Evolutionary conservation across 1,140 invertebrate genomes (phyloP).

Genomic region (Drosophila pectinifera): DNA sequence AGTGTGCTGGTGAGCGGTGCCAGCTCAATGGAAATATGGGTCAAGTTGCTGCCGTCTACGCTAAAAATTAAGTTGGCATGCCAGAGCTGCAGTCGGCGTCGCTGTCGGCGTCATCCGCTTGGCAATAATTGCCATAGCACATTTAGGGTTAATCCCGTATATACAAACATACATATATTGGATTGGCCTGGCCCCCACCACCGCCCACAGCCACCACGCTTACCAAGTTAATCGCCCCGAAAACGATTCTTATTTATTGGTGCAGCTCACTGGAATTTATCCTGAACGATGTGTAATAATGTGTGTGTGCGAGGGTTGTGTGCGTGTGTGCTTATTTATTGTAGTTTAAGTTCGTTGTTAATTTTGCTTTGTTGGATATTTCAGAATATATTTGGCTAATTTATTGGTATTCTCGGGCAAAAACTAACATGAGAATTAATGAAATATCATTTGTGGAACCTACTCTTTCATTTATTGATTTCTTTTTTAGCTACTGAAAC

Average conservation of each 20-base stretch:
- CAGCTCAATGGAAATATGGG: constrained; percentile 77
- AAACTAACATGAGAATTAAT: not conserved
- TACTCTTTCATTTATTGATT: not conserved
- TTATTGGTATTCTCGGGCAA: too few species aligned
- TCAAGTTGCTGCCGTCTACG: constrained; percentile 81
- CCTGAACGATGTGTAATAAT: constrained; percentile 25
- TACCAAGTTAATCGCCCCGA: constrained; percentile 40
- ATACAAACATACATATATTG: constrained; percentile 52
- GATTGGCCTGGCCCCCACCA: not conserved
- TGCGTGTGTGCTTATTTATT: constrained; percentile 13
- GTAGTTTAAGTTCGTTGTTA: constrained; percentile 16
- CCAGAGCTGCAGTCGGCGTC: constrained; percentile 42
- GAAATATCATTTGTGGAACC: not conserved
- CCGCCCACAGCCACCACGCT: not conserved
- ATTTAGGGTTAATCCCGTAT: constrained; percentile 77
- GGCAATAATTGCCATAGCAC: constrained; percentile 78
- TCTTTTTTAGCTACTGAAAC: not conserved
- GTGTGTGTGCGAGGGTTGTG: not conserved
- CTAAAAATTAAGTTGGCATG: constrained; percentile 75
- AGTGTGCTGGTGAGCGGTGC: constrained; percentile 41
- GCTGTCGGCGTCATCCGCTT: constrained; percentile 55
- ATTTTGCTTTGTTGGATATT: constrained; percentile 2
- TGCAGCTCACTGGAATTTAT: constrained; percentile 51
- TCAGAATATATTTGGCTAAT: constrained; percentile 4
- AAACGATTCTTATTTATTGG: constrained; percentile 57